Evolutionary conservation across 2,888 invertebrate genomes (phyloP), one percentile per base, ranked within the genome.

Genomic region (Schizaphis graminum): DNA sequence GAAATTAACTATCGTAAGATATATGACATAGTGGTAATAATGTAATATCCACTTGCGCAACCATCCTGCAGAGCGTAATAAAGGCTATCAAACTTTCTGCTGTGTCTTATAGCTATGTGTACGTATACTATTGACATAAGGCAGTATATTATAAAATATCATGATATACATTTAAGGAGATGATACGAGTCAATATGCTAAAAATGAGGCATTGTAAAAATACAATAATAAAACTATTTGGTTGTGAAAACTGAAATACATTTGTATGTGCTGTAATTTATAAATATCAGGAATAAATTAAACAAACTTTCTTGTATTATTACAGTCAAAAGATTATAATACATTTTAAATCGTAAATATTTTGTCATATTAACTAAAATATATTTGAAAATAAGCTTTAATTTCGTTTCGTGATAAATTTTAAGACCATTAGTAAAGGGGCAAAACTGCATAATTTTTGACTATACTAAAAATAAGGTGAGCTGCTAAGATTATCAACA

Each of bases 1-100:
- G 84, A 91, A 84, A 91, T 91, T 84, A 84, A 91, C 91, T 84
- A 91, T 49, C 53, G 5, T 5, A 77, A 91, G 90, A 44, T 90
- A 77, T 41, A 28, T 21, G 2, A 53, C 53, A 67, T 77, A 35
- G 77, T 77, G 77, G 8, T 35, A 77, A 77, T 77, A 77, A 77
- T 77, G 11, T 77, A 8, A 41, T 21, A 77, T 77, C 21, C 77
- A 77, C 8, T 77, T 77, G 35, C 35, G 77, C 21, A 21, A 4
- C 21, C 44, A 24, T 44, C 28, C n/a, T 28, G 47, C 41, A 41
- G 86, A 77, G 35, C 35, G 21, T 21, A 77, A 77, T 77, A 77
- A 35, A 21, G 35, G 35, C 35, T 77, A 77, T 77, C 21, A 21
- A 41, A 35, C 21, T 77, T 77, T 77, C 21, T 35, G 35, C 21